These are phyloP conservation scores for Parasteatoda tepidariorum DNA, from an alignment of 1,140 invertebrate species.

Conservation along the genomic window DNA sequence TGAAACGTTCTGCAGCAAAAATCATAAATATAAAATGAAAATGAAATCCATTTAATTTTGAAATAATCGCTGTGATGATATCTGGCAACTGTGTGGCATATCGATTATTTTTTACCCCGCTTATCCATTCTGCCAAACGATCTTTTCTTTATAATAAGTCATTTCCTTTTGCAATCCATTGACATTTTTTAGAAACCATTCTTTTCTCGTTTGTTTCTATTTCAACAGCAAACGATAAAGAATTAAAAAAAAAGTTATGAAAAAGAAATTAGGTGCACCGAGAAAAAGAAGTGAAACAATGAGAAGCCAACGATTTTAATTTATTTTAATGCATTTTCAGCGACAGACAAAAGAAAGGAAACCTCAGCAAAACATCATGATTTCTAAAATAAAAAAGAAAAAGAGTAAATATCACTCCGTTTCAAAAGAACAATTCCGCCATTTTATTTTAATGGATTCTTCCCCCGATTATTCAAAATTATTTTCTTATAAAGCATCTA, in stretches of 20 bases:
- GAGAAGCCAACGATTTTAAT: constrained; percentile 46
- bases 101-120: constrained; percentile 34
- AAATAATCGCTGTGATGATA: constrained; percentile 54
- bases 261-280: neutral
- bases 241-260: neutral
- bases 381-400: neutral
- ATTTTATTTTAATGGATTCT: constrained; percentile 37
- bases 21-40: constrained; percentile 32
- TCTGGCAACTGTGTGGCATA: constrained; percentile 44
- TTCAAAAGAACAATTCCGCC: constrained; percentile 19
- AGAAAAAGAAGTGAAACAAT: constrained; percentile 47
- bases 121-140: constrained; percentile 34
- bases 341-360: constrained; percentile 2
- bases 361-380: neutral
- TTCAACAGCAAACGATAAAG: neutral
- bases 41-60: constrained; percentile 49
- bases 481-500: neutral
- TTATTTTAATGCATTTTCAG: constrained; percentile 57
- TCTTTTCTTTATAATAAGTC: constrained; percentile 55
- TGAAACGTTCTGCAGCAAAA: neutral
- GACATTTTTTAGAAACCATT: constrained; percentile 21
- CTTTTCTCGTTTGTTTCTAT: constrained; percentile 27
- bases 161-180: constrained; percentile 48
- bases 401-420: constrained; percentile 36
- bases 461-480: constrained; percentile 6